Conservation (phyloP, 2,888 invertebrate species). For the Willowsia nigromaculata region DNA sequence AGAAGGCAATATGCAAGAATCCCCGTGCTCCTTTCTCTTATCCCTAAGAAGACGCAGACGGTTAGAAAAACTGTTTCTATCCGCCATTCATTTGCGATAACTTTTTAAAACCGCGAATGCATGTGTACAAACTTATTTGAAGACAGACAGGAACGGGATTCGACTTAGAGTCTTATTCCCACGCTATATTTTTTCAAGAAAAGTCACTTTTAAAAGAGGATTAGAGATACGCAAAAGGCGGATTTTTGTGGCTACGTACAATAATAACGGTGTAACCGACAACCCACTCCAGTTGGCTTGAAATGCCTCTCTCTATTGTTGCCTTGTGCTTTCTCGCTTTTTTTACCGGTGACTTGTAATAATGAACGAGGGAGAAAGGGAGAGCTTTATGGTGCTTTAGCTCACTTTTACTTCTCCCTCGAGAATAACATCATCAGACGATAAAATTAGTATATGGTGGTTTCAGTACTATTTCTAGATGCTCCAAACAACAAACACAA, state of each 20-base stretch:
- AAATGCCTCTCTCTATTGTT: neutral
- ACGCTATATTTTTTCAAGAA: constrained; percentile 11
- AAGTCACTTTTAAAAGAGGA: constrained; percentile 31
- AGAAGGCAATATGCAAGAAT: neutral
- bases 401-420: constrained; percentile 29
- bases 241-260: neutral
- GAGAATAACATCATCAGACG: constrained; percentile 32
- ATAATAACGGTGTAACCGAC: neutral
- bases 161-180: constrained; percentile 8
- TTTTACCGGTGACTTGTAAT: constrained; percentile 37
- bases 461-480: neutral
- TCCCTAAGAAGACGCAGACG: neutral
- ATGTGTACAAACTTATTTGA: neutral
- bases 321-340: neutral
- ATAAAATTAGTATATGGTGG: constrained; percentile 26
- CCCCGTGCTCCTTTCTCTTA: neutral
- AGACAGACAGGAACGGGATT: neutral
- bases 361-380: constrained; percentile 25
- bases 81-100: neutral
- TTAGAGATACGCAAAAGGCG: constrained; percentile 3
- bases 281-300: neutral
- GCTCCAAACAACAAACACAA: neutral
- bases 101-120: neutral
- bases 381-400: constrained; percentile 28
- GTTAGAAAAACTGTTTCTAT: constrained; percentile 7